phyloP scores from a whole-genome alignment of 1,140 invertebrate species.

The Spodoptera frugiperda region DNA sequence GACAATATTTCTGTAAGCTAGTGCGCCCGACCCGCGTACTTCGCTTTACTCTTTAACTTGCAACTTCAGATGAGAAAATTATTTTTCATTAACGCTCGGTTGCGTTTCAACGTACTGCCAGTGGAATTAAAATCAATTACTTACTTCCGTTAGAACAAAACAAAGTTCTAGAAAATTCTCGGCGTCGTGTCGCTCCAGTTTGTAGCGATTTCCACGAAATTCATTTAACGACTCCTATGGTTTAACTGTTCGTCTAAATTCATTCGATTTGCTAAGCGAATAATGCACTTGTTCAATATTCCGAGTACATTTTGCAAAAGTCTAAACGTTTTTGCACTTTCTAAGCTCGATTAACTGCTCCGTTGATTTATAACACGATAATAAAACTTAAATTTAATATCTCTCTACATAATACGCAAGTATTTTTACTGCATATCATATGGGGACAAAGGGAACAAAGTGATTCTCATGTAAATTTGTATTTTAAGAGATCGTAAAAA shows the following conservation, averaged over 20 bases:
- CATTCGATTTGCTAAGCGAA: conserved; percentile 29
- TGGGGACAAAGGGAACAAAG: conserved; percentile 51
- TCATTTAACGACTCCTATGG: conserved; percentile 43
- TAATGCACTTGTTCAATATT: conserved; percentile 17
- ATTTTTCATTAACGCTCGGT: conserved; percentile 80
- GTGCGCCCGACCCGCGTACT: conserved; percentile 38
- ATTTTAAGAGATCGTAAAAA: conserved; percentile 44
- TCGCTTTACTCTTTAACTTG: conserved; percentile 66
- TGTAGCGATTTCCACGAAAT: conserved; percentile 48
- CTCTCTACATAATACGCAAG: conserved; percentile 12
- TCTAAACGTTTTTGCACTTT: background rate
- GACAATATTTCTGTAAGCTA: conserved; percentile 60
- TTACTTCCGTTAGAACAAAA: conserved; percentile 71
- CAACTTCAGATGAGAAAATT: conserved; percentile 78
- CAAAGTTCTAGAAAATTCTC: conserved; percentile 71
- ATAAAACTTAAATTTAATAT: background rate
- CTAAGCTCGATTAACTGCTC: too few species aligned
- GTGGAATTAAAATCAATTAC: conserved; percentile 81
- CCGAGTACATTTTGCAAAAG: background rate
- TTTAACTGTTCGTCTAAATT: conserved; percentile 41
- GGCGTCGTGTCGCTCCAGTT: conserved; percentile 53
- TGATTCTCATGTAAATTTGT: conserved; percentile 46
- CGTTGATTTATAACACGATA: conserved; percentile 1
- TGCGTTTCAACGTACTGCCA: conserved; percentile 74
- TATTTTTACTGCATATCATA: conserved; percentile 38